Evolutionary conservation across 2,888 invertebrate genomes (phyloP).

Genomic region (Seira sanloemensis): DNA sequence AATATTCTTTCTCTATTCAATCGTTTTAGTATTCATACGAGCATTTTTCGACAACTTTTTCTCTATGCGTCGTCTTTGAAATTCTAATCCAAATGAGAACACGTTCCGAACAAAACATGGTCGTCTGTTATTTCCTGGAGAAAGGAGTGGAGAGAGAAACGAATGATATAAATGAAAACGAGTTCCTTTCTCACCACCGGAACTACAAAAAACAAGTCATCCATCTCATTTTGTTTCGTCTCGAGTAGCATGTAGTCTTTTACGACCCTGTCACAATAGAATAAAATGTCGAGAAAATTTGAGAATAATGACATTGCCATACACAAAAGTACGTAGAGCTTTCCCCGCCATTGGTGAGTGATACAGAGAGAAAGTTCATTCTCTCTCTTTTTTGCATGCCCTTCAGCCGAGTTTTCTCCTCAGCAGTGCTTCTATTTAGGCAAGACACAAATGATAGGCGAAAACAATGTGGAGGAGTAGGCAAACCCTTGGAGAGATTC

Average conservation of each 20-base stretch:
- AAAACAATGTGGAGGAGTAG: neutral
- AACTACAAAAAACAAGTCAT: neutral
- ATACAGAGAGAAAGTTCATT: slow-evolving; percentile 13
- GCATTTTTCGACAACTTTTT: no score
- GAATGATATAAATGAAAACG: neutral
- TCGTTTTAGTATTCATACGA: neutral
- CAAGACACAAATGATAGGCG: neutral
- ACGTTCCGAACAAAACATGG: neutral
- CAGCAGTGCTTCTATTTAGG: neutral
- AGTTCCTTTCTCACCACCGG: slow-evolving; percentile 2
- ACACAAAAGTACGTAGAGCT: neutral
- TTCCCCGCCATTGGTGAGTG: neutral
- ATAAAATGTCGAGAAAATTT: slow-evolving; percentile 2
- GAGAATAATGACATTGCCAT: slow-evolving; percentile 6
- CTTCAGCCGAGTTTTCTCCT: slow-evolving; percentile 41
- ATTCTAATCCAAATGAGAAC: slow-evolving; percentile 27
- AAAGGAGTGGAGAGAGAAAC: neutral
- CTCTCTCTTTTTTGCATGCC: slow-evolving; percentile 42
- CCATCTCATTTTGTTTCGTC: slow-evolving; percentile 10
- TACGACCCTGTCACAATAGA: neutral
- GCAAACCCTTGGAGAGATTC: neutral
- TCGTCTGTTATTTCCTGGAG: neutral
- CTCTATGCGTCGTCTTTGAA: neutral
- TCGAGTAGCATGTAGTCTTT: neutral
- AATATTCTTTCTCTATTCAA: neutral